Base-by-base conservation (phyloP, 2,888 invertebrate species). In the Caenorhabditis panamensis region DNA sequence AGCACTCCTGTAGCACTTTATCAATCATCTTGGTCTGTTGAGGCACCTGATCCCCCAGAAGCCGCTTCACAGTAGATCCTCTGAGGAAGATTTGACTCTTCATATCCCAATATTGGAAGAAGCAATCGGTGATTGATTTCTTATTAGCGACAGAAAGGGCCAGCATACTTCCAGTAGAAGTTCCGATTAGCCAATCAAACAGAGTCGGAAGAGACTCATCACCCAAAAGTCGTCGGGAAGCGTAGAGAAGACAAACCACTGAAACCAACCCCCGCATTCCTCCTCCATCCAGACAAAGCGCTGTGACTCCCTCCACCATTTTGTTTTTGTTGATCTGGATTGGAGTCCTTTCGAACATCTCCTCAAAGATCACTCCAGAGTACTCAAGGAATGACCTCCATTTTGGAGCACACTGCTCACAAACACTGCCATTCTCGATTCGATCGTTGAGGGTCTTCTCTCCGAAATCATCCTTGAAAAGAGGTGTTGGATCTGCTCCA, bases 81-180 rank as follows among this genome's bases (percentile, higher is more conserved):
- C 88, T 86, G 16, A 89, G 62, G 56, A 89, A 89, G 36, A 89
- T 89, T 75, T 87, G 79, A 28, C 72, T 59, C 62, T 89, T 89
- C 89, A 89, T 89, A 54, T 89, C 86, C 89, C 89, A 89, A 58
- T 89, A 88, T 36, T 82, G 83, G 53, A 85, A 84, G 82, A 87
- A 87, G 31, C 85, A 82, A n/a, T 87, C 83, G 22, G 58, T 82
- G 18, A 89, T 84, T 8, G 84, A 72, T 13, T 76, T 72, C n/a
- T 89, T 89, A 28, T 87, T 88, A 13, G 86, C 86, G 37, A 88
- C 47, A 4, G 86, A 85, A 9, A 89, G 75, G 8, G 87, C 87
- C 8, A 89, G 79, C 85, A 89, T 88, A 13, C 87, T 86, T 37
- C 89, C 89, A 20, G 89, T 89, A 69, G 84, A 84, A 5, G 87